Percentiles rank a stretch among this genome's conserved stretches.
These are phyloP conservation scores for Leptinotarsa haldemani DNA, from an alignment of 2,888 invertebrate genomes.

Conservation along the genomic window DNA sequence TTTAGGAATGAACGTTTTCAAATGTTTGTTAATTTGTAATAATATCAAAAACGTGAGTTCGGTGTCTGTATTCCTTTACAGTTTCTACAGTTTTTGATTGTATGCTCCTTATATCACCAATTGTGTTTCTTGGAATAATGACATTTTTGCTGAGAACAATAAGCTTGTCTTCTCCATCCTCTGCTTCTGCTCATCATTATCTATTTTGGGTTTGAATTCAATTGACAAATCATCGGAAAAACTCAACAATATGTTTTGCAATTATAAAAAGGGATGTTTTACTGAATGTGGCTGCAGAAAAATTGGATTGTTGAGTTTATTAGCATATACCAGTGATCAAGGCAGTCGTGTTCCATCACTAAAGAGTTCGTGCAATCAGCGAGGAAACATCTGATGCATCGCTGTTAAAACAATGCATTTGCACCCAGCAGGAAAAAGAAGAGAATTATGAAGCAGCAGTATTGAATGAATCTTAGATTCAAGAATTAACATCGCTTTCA, in stretches of 20 bases:
- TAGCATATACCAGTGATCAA: neutral
- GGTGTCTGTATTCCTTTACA: too few species aligned
- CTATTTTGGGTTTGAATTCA: too few species aligned
- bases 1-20: too few species aligned
- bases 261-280: conserved; percentile 1
- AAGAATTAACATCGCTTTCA: neutral
- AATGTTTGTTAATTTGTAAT: too few species aligned
- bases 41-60: too few species aligned
- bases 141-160: too few species aligned
- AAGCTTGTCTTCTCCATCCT: too few species aligned
- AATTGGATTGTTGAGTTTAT: conserved; percentile 8
- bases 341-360: neutral
- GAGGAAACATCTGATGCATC: neutral
- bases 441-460: neutral
- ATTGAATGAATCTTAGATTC: neutral
- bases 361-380: too few species aligned
- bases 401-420: neutral
- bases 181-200: too few species aligned
- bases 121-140: too few species aligned
- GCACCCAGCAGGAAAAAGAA: neutral
- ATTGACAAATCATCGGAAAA: neutral
- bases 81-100: too few species aligned
- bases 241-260: conserved; percentile 12
- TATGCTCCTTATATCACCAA: too few species aligned
- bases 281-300: neutral